Evolutionary conservation across 2,888 invertebrate genomes (phyloP).

Genomic region (Geotrupes spiniger): DNA sequence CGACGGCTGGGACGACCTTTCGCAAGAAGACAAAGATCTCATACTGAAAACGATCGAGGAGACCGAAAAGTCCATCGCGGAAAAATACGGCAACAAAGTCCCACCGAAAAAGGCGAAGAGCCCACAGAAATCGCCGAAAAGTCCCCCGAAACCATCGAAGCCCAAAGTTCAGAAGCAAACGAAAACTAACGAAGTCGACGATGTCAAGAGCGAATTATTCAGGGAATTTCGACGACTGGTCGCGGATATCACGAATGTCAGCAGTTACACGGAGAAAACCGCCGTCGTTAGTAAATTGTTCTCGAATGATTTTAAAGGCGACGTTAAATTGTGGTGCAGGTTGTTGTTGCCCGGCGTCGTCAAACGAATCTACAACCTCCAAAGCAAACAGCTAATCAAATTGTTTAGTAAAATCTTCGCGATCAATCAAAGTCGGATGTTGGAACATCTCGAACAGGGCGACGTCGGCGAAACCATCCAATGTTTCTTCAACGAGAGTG

Average conservation of each 20-base stretch:
- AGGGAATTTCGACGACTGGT: slow-evolving; percentile 75
- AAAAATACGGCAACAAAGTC: slow-evolving; percentile 55
- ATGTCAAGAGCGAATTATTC: too few species aligned
- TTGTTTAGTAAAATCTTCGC: slow-evolving; percentile 79
- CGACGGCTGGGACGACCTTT: slow-evolving; percentile 69
- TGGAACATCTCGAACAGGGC: slow-evolving; percentile 82
- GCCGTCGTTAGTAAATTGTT: slow-evolving; percentile 67
- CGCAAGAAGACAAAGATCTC: slow-evolving; percentile 64
- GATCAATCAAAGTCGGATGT: slow-evolving; percentile 74
- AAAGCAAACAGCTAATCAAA: slow-evolving; percentile 88
- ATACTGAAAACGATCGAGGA: slow-evolving; percentile 64
- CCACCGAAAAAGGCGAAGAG: slow-evolving; percentile 39
- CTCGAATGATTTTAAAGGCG: slow-evolving; percentile 68
- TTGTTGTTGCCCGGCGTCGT: slow-evolving; percentile 78
- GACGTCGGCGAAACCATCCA: slow-evolving; percentile 87
- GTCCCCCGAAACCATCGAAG: not conserved
- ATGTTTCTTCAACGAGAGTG: slow-evolving; percentile 69
- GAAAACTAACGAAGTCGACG: not conserved
- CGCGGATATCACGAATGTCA: slow-evolving; percentile 70
- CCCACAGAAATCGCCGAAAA: slow-evolving; percentile 2
- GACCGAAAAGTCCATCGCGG: slow-evolving; percentile 55
- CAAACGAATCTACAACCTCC: slow-evolving; percentile 86
- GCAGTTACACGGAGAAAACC: slow-evolving; percentile 81
- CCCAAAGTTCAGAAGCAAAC: not conserved
- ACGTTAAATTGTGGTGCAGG: slow-evolving; percentile 76